Conservation (phyloP, 2,113 vertebrate species). For the Tragulus kanchil region DNA sequence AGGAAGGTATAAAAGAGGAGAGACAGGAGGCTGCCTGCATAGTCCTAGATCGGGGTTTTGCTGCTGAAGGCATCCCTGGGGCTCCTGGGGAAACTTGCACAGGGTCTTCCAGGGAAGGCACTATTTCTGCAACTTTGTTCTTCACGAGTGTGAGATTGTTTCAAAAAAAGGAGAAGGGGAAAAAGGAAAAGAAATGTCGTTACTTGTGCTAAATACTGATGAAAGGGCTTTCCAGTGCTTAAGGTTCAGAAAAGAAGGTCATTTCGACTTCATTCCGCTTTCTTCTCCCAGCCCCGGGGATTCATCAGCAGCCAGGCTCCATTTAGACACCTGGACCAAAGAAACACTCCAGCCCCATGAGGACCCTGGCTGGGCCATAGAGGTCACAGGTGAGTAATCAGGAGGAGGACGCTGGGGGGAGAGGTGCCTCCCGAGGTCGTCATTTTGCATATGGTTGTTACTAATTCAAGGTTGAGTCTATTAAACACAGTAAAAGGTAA, state of each 20-base stretch:
- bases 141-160: not conserved
- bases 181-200: not conserved
- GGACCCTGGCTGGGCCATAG: not conserved
- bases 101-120: rapidly evolving
- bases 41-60: too few relatives aligned
- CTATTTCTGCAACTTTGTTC: not conserved
- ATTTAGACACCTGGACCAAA: not conserved
- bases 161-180: not conserved
- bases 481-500: constrained; percentile 68
- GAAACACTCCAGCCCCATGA: not conserved
- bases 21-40: rapidly evolving
- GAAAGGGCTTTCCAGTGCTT: not conserved
- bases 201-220: not conserved
- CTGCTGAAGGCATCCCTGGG: too few relatives aligned
- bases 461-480: constrained; percentile 63
- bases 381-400: constrained; percentile 61
- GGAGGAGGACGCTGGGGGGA: not conserved
- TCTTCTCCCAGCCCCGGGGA: not conserved
- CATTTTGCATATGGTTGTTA: constrained; percentile 58
- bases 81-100: rapidly evolving
- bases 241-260: not conserved
- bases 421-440: constrained; percentile 39
- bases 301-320: not conserved
- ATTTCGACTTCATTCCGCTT: not conserved
- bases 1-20: not conserved